These are phyloP conservation scores for Zaprionus camerounensis DNA, from an alignment of 1,140 invertebrate genomes.

Conservation along the genomic window DNA sequence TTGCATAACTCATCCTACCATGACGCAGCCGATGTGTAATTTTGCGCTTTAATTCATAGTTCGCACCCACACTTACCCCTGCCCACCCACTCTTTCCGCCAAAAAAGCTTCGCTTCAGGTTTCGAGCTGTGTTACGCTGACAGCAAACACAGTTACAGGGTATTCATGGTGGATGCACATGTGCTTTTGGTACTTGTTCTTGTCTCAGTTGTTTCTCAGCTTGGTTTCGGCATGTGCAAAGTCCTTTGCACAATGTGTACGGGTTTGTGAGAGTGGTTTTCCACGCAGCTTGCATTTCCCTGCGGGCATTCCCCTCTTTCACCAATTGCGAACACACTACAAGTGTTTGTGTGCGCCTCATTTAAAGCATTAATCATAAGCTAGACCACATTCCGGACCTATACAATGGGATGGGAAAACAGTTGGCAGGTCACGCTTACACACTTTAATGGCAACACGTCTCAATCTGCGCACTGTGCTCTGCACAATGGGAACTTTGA, in stretches of 20 bases:
- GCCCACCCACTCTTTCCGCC: background rate
- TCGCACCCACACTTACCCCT: slow-evolving; percentile 14
- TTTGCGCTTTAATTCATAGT: slow-evolving; percentile 37
- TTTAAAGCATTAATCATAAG: slow-evolving; percentile 52
- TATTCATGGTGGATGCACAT: slow-evolving; percentile 21
- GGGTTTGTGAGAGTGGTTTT: slow-evolving; percentile 23
- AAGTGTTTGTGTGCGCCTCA: slow-evolving; percentile 41
- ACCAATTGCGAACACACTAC: background rate
- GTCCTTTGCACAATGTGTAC: slow-evolving; percentile 41
- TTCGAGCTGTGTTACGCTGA: slow-evolving; percentile 8
- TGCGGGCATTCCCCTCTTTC: background rate
- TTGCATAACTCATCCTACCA: slow-evolving; percentile 33
- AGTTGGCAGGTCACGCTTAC: slow-evolving; percentile 37
- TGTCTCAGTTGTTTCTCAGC: slow-evolving; percentile 23
- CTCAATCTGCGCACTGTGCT: slow-evolving; percentile 47
- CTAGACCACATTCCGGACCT: slow-evolving; percentile 24
- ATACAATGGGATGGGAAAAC: background rate
- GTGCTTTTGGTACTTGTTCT: slow-evolving; percentile 40
- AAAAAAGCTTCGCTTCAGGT: background rate
- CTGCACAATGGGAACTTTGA: background rate
- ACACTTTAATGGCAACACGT: slow-evolving; percentile 46
- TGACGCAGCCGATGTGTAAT: slow-evolving; percentile 41
- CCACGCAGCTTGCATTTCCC: slow-evolving; percentile 8
- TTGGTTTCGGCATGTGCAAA: slow-evolving; percentile 32
- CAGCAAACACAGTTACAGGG: slow-evolving; percentile 13